These are phyloP conservation scores for Neolamprologus ventralis DNA, from an alignment of 2,113 vertebrate genomes.

Conservation along the genomic window DNA sequence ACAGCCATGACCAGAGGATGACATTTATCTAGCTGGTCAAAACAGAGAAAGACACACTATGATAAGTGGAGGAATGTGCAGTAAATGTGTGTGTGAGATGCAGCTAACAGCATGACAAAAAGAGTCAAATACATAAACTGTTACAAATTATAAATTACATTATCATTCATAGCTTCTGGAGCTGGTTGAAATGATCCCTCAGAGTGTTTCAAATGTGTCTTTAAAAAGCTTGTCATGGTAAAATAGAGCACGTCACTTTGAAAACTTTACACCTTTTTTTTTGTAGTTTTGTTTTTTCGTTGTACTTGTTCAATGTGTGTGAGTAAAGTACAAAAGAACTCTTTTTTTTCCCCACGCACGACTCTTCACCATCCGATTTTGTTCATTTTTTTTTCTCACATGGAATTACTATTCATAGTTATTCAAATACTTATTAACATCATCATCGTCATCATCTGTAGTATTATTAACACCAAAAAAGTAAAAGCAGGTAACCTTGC, in stretches of 20 bases:
- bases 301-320: conserved; percentile 47
- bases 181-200: conserved; percentile 27
- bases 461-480: conserved; percentile 77
- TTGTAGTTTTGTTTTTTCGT: conserved; percentile 1
- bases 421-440: conserved; percentile 77
- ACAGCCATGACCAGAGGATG: conserved; percentile 26
- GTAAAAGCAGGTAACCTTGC: conserved; percentile 75
- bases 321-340: conserved; percentile 67
- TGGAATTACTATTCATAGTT: conserved; percentile 70
- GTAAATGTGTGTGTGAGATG: conserved; percentile 34
- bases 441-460: conserved; percentile 54
- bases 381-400: conserved; percentile 60
- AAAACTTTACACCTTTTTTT: conserved; percentile 61
- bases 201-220: conserved; percentile 45
- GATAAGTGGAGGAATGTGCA: conserved; percentile 31
- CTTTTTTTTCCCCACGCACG: conserved; percentile 41
- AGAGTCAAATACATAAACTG: conserved; percentile 31
- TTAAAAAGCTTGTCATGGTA: conserved; percentile 73
- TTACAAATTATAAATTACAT: conserved; percentile 65
- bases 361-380: conserved; percentile 53
- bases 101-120: conserved; percentile 49
- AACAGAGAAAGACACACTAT: conserved; percentile 15
- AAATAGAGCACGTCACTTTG: conserved; percentile 73
- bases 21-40: conserved; percentile 47
- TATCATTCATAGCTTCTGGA: conserved; percentile 51